phyloP scores from a whole-genome alignment of 2,113 vertebrate genomes.

The Hylia prasina region DNA sequence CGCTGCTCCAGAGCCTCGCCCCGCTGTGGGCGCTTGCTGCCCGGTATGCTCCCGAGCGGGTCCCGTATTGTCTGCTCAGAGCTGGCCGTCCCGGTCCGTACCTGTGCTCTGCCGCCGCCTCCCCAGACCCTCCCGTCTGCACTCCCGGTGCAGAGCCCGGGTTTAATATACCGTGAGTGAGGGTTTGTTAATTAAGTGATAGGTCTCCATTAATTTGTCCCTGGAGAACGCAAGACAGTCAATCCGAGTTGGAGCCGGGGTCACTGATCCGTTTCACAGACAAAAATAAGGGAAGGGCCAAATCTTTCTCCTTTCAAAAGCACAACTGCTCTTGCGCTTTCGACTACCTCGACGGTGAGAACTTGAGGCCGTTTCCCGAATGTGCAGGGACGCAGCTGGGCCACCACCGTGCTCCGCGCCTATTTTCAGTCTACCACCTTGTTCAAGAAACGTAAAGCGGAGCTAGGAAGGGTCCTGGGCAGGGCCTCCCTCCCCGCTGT shows the following conservation, averaged over 20 bases:
- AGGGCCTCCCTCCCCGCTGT: background rate
- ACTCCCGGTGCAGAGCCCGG: background rate
- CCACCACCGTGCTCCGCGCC: background rate
- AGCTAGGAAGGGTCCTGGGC: background rate
- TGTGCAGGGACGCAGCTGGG: background rate
- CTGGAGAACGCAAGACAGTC: conserved; percentile 80
- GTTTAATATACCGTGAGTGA: conserved; percentile 63
- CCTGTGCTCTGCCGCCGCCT: background rate
- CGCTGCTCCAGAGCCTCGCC: background rate
- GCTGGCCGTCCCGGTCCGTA: background rate
- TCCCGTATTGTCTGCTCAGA: background rate
- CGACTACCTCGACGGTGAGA: background rate
- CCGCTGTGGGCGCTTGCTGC: background rate
- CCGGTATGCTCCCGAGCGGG: background rate
- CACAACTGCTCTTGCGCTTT: background rate
- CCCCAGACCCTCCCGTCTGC: background rate
- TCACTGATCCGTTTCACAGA: conserved; percentile 74
- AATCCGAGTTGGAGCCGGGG: conserved; percentile 73
- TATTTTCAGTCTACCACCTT: background rate
- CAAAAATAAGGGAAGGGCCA: conserved; percentile 50
- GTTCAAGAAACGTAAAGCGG: background rate
- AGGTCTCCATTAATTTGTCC: conserved; percentile 87
- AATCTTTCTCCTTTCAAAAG: background rate
- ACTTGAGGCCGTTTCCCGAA: background rate
- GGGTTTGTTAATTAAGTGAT: conserved; percentile 88